phyloP scores from a whole-genome alignment of 2,797 vertebrate species.

The Trachops cirrhosus region DNA sequence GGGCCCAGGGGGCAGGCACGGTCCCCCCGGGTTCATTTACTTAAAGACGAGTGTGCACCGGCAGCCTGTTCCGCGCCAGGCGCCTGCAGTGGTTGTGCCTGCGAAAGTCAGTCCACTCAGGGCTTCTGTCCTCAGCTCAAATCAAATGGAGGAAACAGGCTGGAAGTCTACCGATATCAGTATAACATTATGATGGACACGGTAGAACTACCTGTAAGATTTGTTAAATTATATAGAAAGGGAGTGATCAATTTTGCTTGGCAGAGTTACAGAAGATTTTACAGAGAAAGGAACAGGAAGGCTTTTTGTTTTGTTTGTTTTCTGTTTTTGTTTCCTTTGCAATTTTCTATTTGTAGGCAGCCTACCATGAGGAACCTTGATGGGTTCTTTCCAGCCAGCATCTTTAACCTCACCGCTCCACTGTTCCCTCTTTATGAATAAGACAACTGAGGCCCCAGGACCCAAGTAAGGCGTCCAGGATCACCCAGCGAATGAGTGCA shows the following conservation, averaged over 20 bases:
- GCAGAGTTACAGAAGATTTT: neutral
- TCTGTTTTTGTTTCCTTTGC: neutral
- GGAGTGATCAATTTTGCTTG: neutral
- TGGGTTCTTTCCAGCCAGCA: rapidly evolving
- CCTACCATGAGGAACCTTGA: neutral
- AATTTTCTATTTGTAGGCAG: neutral
- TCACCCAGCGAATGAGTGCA: neutral
- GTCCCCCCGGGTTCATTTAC: neutral
- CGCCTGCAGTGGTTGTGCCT: neutral
- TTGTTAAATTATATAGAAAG: neutral
- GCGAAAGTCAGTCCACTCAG: neutral
- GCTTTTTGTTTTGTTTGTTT: neutral
- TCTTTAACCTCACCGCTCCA: neutral
- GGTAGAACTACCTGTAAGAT: neutral
- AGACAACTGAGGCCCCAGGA: neutral
- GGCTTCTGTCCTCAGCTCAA: neutral
- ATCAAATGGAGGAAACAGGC: neutral
- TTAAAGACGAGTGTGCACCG: neutral
- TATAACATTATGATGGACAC: neutral
- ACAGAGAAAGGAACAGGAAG: neutral
- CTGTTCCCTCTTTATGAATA: neutral
- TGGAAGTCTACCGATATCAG: neutral
- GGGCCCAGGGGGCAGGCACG: neutral
- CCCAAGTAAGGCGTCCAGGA: neutral
- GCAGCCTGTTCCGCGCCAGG: neutral